These are phyloP conservation scores for Palythoa heliodiscus DNA, from an alignment of 92 coral and sea anemone species.

Conservation along the genomic window DNA sequence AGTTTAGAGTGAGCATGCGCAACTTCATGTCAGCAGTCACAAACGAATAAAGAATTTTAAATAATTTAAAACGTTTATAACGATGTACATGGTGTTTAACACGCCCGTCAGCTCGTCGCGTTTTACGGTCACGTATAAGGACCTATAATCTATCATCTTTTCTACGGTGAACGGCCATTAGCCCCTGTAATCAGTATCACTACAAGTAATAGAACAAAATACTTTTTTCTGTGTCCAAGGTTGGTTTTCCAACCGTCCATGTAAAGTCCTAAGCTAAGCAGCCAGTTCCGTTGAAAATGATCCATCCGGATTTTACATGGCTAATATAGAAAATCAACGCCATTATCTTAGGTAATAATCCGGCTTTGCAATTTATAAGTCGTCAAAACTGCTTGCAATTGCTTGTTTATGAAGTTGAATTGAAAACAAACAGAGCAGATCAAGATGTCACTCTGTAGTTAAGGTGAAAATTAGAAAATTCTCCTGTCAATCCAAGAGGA, in stretches of 20 bases:
- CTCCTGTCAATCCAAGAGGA: neutral
- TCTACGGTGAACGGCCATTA: neutral
- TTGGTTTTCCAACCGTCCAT: neutral
- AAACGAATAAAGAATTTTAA: neutral
- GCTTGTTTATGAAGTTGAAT: constrained; percentile 6
- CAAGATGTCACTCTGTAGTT: neutral
- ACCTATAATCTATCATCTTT: neutral
- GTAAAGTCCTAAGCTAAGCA: constrained; percentile 1
- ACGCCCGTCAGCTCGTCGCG: neutral
- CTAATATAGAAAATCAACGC: neutral
- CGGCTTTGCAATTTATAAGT: constrained; percentile 5
- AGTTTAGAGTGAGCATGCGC: neutral
- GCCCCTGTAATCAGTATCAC: neutral
- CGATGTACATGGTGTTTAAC: neutral
- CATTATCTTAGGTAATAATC: neutral
- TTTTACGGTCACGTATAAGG: neutral
- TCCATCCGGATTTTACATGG: neutral
- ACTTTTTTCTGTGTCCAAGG: neutral
- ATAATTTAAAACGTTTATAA: neutral
- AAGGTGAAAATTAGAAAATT: constrained; percentile 20
- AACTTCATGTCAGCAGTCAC: neutral
- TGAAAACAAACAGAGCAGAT: neutral
- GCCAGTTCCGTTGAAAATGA: neutral
- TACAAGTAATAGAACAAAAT: neutral
- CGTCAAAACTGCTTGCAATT: neutral